phyloP scores from a whole-genome alignment of 2,797 vertebrate genomes.

The Yasuhikotakia modesta region DNA sequence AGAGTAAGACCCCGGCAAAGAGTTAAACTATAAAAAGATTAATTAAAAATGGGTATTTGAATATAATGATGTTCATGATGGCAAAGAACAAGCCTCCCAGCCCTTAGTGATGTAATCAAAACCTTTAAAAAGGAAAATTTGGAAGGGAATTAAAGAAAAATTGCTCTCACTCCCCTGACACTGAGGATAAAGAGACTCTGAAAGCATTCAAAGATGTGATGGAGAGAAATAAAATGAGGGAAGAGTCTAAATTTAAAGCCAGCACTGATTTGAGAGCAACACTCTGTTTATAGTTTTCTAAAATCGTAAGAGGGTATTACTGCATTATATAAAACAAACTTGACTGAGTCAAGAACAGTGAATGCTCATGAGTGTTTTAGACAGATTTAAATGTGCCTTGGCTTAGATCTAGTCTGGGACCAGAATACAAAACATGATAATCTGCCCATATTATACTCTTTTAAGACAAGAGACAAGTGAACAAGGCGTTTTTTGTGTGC shows the following conservation, averaged over 20 bases:
- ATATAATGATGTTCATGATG: conserved; percentile 55
- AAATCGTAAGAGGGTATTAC: conserved; percentile 20
- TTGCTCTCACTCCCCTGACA: conserved; percentile 48
- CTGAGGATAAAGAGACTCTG: conserved; percentile 35
- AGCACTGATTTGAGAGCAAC: conserved; percentile 1
- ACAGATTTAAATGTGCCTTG: conserved; percentile 35
- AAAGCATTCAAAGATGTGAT: conserved; percentile 10
- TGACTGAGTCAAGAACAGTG: conserved; percentile 31
- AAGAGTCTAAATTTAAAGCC: conserved; percentile 20
- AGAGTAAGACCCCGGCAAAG: conserved; percentile 49
- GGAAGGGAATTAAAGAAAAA: conserved; percentile 3
- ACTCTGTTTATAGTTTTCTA: conserved; percentile 31
- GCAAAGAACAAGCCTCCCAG: conserved; percentile 10
- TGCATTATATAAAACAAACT: conserved; percentile 25
- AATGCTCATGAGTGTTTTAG: conserved; percentile 21
- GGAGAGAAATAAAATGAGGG: neutral
- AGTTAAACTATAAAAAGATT: conserved; percentile 71
- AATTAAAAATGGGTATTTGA: conserved; percentile 72
- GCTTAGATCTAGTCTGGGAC: conserved; percentile 18
- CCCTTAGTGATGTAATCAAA: conserved; percentile 66
- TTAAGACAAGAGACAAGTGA: conserved; percentile 37
- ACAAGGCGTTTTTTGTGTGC: conserved; percentile 39
- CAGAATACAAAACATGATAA: conserved; percentile 45
- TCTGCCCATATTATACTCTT: conserved; percentile 44
- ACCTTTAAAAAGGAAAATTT: conserved; percentile 49